Base-by-base conservation (phyloP, 2,888 invertebrate species). In the Disparrhopalites patrizii region DNA sequence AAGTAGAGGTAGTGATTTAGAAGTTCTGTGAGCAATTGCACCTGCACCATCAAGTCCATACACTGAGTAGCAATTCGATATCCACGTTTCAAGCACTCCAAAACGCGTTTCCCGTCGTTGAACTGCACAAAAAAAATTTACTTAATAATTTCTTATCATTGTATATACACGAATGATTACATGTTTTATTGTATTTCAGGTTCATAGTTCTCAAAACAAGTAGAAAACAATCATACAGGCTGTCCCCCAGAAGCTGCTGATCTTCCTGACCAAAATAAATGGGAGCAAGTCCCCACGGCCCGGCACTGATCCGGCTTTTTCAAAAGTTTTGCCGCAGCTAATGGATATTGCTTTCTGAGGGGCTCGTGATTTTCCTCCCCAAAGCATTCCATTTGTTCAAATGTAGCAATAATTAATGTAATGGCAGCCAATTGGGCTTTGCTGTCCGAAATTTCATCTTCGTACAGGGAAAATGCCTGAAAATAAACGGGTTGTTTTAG, bases 241-340 rank as follows among this genome's bases (percentile, higher is more conserved):
- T 81, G 78, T 51, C 82, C 82, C 18, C 76, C 78, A 4, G 80
- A 80, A 31, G 79, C 81, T 23, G 81, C 77, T 57, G 82, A 83
- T 76, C 89, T 87, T 18, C 91, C 93, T 71, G 93, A 93, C 99
- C 99, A 99, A 82, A 97, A 99, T 68, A 99, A 85, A 79, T 97
- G 94, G 0, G 98, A 91, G 78, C 95, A 95, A 0, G 91, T 86
- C 0, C 92, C 90, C 0, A 97, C 94, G 0, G 93, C 97, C 40
- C 97, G 84, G 76, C 96, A 96, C 79, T 99, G 99, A 81, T 99
- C 99, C 0, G 97, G 96, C 77, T 99, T 99, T 81, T 98, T 95
- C 30, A 99, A 83, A 74, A 99, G 83, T 78, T 96, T 96, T 70
- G 95, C 91, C 7, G 97, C 96, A 0, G 97, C 96, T 54, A 97